Percentiles rank a stretch among this genome's conserved stretches.
These are phyloP conservation scores for Eudasyphora cyanicolor DNA, from an alignment of 2,888 invertebrate species.

Conservation along the genomic window DNA sequence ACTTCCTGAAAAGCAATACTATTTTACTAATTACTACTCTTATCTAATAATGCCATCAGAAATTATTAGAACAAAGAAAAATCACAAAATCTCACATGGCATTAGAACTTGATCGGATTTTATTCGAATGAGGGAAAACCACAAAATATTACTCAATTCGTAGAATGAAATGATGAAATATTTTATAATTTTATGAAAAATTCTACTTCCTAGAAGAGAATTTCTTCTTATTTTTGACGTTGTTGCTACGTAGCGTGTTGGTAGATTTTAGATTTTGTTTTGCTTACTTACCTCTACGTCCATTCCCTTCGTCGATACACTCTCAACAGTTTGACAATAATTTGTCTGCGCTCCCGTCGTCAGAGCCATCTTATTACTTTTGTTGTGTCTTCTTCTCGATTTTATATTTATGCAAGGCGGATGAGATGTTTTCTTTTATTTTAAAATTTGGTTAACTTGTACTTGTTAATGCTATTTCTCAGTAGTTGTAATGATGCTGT, in stretches of 20 bases:
- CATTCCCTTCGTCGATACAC: conserved; percentile 55
- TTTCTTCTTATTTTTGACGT: background rate
- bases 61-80: no score
- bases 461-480: conserved; percentile 14
- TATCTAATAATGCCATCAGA: no score
- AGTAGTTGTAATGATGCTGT: background rate
- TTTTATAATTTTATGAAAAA: no score
- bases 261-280: conserved; percentile 11
- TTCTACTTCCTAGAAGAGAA: no score
- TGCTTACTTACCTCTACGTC: conserved; percentile 69
- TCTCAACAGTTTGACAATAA: conserved; percentile 46
- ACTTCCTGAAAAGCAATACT: no score
- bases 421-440: conserved; percentile 12
- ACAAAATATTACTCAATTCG: no score
- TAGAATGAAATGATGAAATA: no score
- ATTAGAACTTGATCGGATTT: no score
- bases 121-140: no score
- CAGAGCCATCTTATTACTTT: conserved; percentile 70
- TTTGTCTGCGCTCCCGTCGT: conserved; percentile 64
- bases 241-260: background rate
- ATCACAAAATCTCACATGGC: no score
- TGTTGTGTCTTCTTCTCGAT: background rate
- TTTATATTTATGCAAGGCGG: conserved; percentile 22
- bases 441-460: background rate
- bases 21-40: no score